Percentiles rank a stretch among this genome's conserved stretches.
phyloP scores from a whole-genome alignment of 2,888 invertebrate genomes.

The Meteorus colon region DNA sequence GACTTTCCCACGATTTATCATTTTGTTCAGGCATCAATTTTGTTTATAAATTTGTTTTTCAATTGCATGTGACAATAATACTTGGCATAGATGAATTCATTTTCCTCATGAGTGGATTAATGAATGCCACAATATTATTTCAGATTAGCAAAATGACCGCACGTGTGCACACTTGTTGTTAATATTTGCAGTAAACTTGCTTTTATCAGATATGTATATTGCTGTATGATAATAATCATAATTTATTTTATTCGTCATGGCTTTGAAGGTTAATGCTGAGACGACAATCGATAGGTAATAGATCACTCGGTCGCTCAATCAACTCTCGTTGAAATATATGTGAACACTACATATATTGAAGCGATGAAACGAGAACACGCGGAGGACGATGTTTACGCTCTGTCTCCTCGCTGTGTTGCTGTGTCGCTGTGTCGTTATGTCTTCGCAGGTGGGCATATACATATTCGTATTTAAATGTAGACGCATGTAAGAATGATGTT shows the following conservation, averaged over 20 bases:
- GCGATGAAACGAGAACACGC: slow-evolving; percentile 56
- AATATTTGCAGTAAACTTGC: too few relatives aligned
- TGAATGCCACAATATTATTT: too few relatives aligned
- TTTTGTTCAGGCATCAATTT: too few relatives aligned
- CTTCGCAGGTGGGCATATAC: slow-evolving; percentile 31
- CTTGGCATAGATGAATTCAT: too few relatives aligned
- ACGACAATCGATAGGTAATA: slow-evolving; percentile 4
- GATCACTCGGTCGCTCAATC: slow-evolving; percentile 9
- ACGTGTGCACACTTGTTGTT: too few relatives aligned
- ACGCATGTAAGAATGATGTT: slow-evolving; percentile 26
- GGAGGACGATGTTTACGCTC: slow-evolving; percentile 62
- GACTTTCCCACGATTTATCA: too few relatives aligned
- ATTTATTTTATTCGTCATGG: neutral
- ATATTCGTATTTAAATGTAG: neutral
- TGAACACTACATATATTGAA: neutral
- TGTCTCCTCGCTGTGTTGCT: neutral
- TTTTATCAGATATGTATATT: too few relatives aligned
- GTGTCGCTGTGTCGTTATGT: neutral
- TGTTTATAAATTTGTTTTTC: too few relatives aligned
- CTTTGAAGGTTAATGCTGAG: neutral
- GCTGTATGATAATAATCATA: neutral
- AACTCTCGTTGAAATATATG: slow-evolving; percentile 9
- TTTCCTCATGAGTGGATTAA: too few relatives aligned
- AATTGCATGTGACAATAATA: too few relatives aligned
- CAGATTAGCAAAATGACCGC: too few relatives aligned